phyloP scores from a whole-genome alignment of 1,140 invertebrate species.

The Nautilus pompilius region DNA sequence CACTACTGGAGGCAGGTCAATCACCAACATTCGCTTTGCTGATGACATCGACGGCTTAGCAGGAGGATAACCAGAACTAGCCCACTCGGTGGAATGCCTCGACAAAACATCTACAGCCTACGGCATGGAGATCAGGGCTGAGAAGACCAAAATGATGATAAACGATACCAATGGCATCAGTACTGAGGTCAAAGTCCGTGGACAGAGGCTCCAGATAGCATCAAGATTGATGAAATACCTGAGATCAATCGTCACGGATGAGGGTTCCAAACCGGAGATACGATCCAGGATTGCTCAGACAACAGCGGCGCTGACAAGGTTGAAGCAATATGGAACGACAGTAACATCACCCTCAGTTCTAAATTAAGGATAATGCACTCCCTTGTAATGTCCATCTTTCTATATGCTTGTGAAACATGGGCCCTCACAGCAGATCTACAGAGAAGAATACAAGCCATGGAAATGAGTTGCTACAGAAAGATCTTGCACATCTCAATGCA shows the following conservation, averaged over 20 bases:
- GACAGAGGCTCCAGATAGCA: conserved; percentile 9
- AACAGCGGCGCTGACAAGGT: conserved; percentile 4
- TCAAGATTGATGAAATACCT: no score
- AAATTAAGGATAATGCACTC: conserved; percentile 8
- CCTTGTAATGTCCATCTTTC: background rate
- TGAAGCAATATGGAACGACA: conserved; percentile 6
- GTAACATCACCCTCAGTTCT: background rate
- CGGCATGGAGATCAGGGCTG: conserved; percentile 15
- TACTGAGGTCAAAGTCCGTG: conserved; percentile 6
- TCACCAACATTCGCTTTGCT: conserved; percentile 16
- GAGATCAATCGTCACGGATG: conserved; percentile 6
- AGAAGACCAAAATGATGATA: conserved; percentile 16
- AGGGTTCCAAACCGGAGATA: conserved; percentile 8
- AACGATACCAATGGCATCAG: conserved; percentile 1
- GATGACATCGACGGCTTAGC: conserved; percentile 18
- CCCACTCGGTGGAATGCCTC: conserved; percentile 7
- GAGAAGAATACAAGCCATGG: no score
- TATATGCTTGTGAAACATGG: conserved; percentile 4
- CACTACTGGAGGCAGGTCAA: conserved; percentile 15
- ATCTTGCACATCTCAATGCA: no score
- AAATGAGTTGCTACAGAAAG: no score
- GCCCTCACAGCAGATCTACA: no score
- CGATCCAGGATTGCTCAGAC: conserved; percentile 7
- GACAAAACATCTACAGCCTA: conserved; percentile 8
- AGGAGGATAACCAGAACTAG: no score